Evolutionary conservation across 2,113 vertebrate species (phyloP).

Genomic region (Sander vitreus): DNA sequence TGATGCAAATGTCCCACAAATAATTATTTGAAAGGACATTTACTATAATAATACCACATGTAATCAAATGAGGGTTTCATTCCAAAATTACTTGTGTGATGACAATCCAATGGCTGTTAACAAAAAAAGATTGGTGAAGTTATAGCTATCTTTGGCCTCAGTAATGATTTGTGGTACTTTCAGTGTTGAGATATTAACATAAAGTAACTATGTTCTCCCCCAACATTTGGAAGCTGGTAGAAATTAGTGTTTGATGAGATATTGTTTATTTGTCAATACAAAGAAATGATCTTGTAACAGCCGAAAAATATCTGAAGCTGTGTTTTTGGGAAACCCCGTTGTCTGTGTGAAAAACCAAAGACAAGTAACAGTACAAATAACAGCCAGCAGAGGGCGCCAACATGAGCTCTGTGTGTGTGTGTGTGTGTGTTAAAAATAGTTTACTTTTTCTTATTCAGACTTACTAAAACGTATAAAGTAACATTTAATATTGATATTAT

Average conservation of each 20-base stretch:
- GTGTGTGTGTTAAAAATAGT: slow-evolving; percentile 25
- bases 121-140: neutral
- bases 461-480: neutral
- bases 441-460: neutral
- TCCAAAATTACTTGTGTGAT: no score
- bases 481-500: neutral
- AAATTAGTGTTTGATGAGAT: neutral
- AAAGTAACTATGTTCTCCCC: neutral
- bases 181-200: slow-evolving; percentile 1
- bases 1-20: neutral
- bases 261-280: slow-evolving; percentile 4
- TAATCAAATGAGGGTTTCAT: neutral
- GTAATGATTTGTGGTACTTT: neutral
- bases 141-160: slow-evolving; percentile 54
- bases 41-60: slow-evolving; percentile 1
- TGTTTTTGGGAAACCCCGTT: slow-evolving; percentile 45
- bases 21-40: neutral
- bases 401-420: slow-evolving; percentile 19
- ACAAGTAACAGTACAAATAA: slow-evolving; percentile 64
- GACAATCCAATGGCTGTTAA: neutral
- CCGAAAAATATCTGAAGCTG: slow-evolving; percentile 6
- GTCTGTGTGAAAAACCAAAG: neutral
- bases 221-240: slow-evolving; percentile 6
- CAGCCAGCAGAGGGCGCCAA: slow-evolving; percentile 70
- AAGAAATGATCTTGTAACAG: slow-evolving; percentile 2